These are phyloP conservation scores for Hoplodrina ambigua DNA, from an alignment of 2,888 invertebrate species.

Conservation along the genomic window DNA sequence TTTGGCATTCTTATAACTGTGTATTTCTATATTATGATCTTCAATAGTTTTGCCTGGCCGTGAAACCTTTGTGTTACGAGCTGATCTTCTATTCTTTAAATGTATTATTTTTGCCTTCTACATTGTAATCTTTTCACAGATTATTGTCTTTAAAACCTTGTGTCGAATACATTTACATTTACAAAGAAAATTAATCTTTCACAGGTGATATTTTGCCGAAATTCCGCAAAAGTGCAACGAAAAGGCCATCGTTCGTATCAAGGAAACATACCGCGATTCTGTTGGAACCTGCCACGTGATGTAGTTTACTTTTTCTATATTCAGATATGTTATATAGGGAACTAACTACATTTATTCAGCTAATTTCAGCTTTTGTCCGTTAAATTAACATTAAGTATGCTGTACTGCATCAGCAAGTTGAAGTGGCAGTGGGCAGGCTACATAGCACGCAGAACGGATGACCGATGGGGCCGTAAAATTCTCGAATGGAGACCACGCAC, in stretches of 20 bases:
- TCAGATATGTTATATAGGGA: background rate
- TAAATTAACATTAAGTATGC: too few species aligned
- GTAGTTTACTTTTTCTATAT: conserved; percentile 3
- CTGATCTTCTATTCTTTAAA: too few species aligned
- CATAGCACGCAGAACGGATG: too few species aligned
- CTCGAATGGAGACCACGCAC: too few species aligned
- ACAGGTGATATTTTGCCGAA: conserved; percentile 7
- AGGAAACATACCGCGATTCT: conserved; percentile 26
- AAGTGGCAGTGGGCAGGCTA: too few species aligned
- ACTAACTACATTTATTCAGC: too few species aligned
- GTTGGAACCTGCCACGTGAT: conserved; percentile 30
- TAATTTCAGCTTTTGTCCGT: too few species aligned
- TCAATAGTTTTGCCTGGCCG: background rate
- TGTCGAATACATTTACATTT: background rate
- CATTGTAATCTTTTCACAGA: background rate
- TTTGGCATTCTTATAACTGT: too few species aligned
- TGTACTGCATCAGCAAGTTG: too few species aligned
- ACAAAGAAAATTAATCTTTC: background rate
- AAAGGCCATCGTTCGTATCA: conserved; percentile 15
- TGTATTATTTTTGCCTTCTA: too few species aligned
- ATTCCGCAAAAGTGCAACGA: background rate
- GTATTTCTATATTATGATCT: too few species aligned
- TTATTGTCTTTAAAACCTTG: background rate
- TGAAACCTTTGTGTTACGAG: background rate
- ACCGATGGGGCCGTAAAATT: too few species aligned